A percentile compares a stretch with the other conserved stretches of the same genome.
Conservation (phyloP, 2,888 invertebrate species). For the Synanthedon andrenaeformis region DNA sequence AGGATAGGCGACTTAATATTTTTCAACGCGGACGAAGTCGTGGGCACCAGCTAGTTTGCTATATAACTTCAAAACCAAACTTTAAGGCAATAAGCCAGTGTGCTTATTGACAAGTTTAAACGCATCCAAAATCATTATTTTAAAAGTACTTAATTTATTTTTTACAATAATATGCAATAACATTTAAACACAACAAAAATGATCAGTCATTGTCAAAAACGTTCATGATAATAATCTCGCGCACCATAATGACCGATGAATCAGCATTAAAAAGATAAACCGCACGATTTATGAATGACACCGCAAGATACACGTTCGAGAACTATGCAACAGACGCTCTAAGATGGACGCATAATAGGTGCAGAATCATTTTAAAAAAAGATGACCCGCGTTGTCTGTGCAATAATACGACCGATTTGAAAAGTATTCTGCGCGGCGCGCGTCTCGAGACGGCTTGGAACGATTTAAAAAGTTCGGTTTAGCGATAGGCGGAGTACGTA, state of each 20-base stretch:
- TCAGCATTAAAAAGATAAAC: constrained; percentile 38
- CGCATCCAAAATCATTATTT: no score
- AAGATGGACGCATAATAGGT: constrained; percentile 36
- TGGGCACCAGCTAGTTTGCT: no score
- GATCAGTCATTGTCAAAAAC: constrained; percentile 13
- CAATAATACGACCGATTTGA: constrained; percentile 1
- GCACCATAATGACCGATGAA: constrained; percentile 35
- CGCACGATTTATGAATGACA: constrained; percentile 22
- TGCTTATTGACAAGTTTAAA: no score
- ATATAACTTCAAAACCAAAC: no score
- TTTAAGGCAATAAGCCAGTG: no score
- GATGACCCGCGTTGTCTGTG: constrained; percentile 31
- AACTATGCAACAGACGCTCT: constrained; percentile 30
- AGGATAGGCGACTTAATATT: no score
- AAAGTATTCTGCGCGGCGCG: constrained; percentile 26
- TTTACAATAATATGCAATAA: no score
- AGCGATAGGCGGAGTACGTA: constrained; percentile 39
- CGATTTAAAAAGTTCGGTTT: constrained; percentile 41
- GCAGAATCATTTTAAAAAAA: constrained; percentile 29
- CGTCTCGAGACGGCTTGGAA: constrained; percentile 10
- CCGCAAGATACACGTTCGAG: constrained; percentile 23
- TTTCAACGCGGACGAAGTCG: no score
- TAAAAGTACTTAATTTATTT: no score
- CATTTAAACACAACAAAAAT: constrained; percentile 15
- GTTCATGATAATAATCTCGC: constrained; percentile 24